Conservation (phyloP, 2,888 invertebrate genomes). For the Dinocampus coccinellae region DNA sequence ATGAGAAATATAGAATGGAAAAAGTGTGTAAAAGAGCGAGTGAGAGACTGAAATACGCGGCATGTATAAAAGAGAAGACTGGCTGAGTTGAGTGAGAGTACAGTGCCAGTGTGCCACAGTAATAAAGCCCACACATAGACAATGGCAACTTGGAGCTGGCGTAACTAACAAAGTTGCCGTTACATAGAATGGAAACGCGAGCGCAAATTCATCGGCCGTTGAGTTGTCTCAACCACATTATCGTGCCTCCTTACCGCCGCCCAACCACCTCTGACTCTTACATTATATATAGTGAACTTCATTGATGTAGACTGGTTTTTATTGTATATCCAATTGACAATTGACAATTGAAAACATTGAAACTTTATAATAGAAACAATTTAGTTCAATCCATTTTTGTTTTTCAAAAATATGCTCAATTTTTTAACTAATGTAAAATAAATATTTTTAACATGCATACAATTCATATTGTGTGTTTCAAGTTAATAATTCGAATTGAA, state of each 20-base stretch:
- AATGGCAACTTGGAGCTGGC: slow-evolving; percentile 51
- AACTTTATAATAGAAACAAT: not conserved
- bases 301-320: slow-evolving; percentile 14
- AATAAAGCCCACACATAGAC: slow-evolving; percentile 51
- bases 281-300: slow-evolving; percentile 16
- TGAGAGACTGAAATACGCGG: slow-evolving; percentile 31
- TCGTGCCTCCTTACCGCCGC: not conserved
- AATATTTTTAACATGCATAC: too few species aligned
- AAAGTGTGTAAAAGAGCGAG: not conserved
- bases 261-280: not conserved
- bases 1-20: not conserved
- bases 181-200: slow-evolving; percentile 43
- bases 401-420: not conserved
- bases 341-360: slow-evolving; percentile 11
- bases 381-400: not conserved
- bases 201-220: slow-evolving; percentile 32
- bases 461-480: too few species aligned
- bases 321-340: slow-evolving; percentile 21
- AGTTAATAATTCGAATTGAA: too few species aligned
- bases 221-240: slow-evolving; percentile 24
- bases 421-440: too few species aligned
- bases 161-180: slow-evolving; percentile 53
- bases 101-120: slow-evolving; percentile 28
- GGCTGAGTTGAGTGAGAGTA: slow-evolving; percentile 16
- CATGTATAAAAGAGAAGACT: slow-evolving; percentile 34